Base-by-base conservation (phyloP, 2,113 vertebrate genomes). In the Halichoeres trimaculatus region DNA sequence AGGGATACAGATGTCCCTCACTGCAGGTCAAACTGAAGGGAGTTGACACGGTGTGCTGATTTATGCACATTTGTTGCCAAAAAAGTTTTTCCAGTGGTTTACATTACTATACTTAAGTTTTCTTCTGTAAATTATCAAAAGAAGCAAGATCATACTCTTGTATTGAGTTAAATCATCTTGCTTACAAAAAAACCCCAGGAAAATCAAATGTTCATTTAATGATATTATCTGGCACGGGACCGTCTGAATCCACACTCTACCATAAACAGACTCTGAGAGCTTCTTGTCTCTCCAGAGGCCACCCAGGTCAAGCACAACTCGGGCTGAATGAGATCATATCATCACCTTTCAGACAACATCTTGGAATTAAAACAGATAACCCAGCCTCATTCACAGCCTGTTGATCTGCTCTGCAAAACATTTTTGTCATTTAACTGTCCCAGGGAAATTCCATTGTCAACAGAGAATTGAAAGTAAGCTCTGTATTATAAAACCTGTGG, bases 361-460 rank as follows among this genome's bases (percentile, higher is more conserved):
- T 81, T 70, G 74, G 16, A 51, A 78, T 57, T 54, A 62, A 68
- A 70, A 67, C 36, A 69, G 77, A 85, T 81, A 70, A 74, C 83
- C 45, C 22, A 1, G 48, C 8, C 12, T 11, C 19, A 55, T 73
- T 67, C 73, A 57, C 53, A 36, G 23, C 34, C 59, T 50, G 54
- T 10, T 56, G 24, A 61, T 24, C 41, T 34, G n/a, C 26, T 74
- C 36, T 6, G 26, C 16, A 50, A 41, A 35, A n/a, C 48, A 58
- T 56, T 61, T 50, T n/a, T 48, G 55, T 62, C 64, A 45, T 16
- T 45, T 45, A 56, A 54, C 35, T 14, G 57, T 73, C 63, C 43
- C 30, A 14, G 88, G 90, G 84, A 84, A 91, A 87, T 75, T 86
- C 87, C 88, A 72, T 9, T 47, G 48, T n/a, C 50, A 55, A 66